Conservation (phyloP, 2,888 invertebrate species). For the Colletes collaris region DNA sequence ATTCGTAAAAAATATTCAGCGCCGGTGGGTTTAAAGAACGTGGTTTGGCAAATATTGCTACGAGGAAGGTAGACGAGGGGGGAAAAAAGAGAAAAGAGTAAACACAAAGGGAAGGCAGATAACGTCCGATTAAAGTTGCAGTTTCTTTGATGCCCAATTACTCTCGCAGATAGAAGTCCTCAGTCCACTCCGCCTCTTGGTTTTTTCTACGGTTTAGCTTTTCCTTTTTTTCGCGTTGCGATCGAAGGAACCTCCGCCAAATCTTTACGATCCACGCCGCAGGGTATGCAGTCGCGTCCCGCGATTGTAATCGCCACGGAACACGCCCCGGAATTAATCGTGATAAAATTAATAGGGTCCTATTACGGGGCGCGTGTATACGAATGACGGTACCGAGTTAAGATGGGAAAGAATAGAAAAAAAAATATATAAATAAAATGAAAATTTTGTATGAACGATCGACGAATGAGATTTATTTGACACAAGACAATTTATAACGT, state of each 20-base stretch:
- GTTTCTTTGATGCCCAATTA: slow-evolving; percentile 51
- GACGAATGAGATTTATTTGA: slow-evolving; percentile 60
- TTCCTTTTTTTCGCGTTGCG: not conserved
- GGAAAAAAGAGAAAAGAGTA: slow-evolving; percentile 5
- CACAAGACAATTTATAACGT: slow-evolving; percentile 51
- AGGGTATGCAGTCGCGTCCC: slow-evolving; percentile 13
- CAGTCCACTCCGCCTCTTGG: slow-evolving; percentile 8
- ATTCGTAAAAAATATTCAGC: too few relatives aligned
- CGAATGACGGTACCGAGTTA: slow-evolving; percentile 19
- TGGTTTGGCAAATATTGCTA: slow-evolving; percentile 17
- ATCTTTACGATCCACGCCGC: slow-evolving; percentile 47
- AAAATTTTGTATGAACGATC: slow-evolving; percentile 27
- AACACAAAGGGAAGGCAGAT: slow-evolving; percentile 35
- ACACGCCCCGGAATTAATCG: slow-evolving; percentile 68
- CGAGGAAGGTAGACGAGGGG: slow-evolving; percentile 9
- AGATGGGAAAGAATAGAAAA: slow-evolving; percentile 1
- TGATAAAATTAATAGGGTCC: slow-evolving; percentile 67
- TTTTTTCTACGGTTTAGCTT: not conserved
- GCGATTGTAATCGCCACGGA: slow-evolving; percentile 57
- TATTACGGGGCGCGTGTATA: slow-evolving; percentile 51
- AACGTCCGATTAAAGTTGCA: slow-evolving; percentile 49
- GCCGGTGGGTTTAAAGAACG: not conserved
- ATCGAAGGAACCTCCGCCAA: slow-evolving; percentile 27
- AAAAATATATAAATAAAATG: not conserved
- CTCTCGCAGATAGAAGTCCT: slow-evolving; percentile 34